Evolutionary conservation across 1,140 invertebrate genomes (phyloP).

Genomic region (Drosophila persimilis): DNA sequence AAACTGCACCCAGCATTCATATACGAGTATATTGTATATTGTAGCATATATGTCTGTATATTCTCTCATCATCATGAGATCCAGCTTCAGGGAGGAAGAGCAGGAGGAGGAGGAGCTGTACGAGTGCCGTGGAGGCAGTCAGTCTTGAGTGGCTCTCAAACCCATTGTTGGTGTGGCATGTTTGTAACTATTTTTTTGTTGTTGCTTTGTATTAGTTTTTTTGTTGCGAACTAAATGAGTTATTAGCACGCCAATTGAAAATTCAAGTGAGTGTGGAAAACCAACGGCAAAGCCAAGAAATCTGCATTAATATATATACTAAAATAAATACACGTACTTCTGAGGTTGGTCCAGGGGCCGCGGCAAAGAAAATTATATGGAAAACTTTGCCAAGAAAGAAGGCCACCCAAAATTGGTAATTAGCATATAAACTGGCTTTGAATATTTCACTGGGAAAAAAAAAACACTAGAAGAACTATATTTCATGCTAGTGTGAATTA

Average conservation of each 20-base stretch:
- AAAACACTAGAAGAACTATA: neutral
- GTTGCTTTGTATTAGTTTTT: constrained; percentile 31
- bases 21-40: constrained; percentile 1
- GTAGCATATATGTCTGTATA: constrained; percentile 8
- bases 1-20: constrained; percentile 37
- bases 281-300: constrained; percentile 39
- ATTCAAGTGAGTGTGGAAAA: constrained; percentile 56
- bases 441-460: constrained; percentile 17
- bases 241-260: constrained; percentile 80
- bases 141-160: constrained; percentile 36
- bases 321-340: neutral
- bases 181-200: constrained; percentile 57
- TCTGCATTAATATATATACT: constrained; percentile 37
- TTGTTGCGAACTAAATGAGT: constrained; percentile 79
- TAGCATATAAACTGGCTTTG: constrained; percentile 34
- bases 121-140: neutral
- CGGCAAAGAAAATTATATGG: constrained; percentile 39
- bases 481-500: neutral
- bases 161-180: constrained; percentile 60
- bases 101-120: neutral
- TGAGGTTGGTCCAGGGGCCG: neutral
- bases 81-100: constrained; percentile 1
- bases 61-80: constrained; percentile 71
- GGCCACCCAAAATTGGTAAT: constrained; percentile 46
- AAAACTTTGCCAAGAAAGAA: constrained; percentile 21